phyloP scores from a whole-genome alignment of 2,888 invertebrate genomes.

The Prionchulus punctatus region DNA sequence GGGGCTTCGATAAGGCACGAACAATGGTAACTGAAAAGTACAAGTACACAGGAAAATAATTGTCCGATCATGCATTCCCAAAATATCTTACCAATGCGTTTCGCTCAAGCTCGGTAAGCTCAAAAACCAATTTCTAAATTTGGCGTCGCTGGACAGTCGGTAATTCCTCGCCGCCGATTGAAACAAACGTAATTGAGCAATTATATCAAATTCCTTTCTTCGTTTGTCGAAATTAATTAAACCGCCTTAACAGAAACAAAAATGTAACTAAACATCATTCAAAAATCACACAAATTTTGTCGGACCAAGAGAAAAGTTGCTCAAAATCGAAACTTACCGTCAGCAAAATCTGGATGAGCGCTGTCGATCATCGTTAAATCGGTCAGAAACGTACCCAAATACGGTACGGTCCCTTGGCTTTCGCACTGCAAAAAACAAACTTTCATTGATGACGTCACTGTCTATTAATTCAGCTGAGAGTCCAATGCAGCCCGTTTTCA shows the following conservation, averaged over 20 bases:
- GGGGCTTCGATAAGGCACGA: constrained; percentile 70
- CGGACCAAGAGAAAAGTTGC: too few relatives aligned
- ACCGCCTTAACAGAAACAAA: constrained; percentile 36
- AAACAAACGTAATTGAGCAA: constrained; percentile 82
- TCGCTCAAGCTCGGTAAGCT: constrained; percentile 77
- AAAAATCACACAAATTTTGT: too few relatives aligned
- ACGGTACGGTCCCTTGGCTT: constrained; percentile 76
- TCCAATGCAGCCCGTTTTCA: not conserved
- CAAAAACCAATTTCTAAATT: constrained; percentile 89
- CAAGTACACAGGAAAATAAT: not conserved
- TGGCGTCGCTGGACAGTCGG: constrained; percentile 61
- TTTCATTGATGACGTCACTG: too few relatives aligned
- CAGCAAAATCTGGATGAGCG: constrained; percentile 61
- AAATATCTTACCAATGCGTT: constrained; percentile 57
- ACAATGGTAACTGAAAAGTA: constrained; percentile 42
- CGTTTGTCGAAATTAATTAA: constrained; percentile 95
- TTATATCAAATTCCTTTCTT: constrained; percentile 90
- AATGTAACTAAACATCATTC: not conserved
- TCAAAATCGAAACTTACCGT: constrained; percentile 40
- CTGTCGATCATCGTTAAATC: constrained; percentile 98
- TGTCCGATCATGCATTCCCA: not conserved
- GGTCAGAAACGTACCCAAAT: constrained; percentile 88
- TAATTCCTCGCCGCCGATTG: constrained; percentile 92
- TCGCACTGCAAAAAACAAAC: constrained; percentile 5
- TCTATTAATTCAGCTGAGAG: not conserved